Percentiles rank a stretch among this genome's conserved stretches.
Conservation (phyloP, 2,888 invertebrate genomes). For the Microctonus hyperodae region DNA sequence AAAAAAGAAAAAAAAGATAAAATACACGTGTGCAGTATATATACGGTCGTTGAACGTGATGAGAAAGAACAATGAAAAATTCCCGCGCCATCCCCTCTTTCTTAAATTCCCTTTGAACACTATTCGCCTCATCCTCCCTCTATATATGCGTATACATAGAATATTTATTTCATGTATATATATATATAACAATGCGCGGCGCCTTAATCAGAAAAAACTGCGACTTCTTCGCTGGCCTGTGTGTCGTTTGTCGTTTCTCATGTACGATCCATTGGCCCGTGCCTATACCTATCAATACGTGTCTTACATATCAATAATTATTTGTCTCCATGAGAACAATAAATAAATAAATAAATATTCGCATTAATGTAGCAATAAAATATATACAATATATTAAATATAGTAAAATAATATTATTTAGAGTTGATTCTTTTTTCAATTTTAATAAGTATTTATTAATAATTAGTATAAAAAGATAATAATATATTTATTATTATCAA, state of each 20-base stretch:
- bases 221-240: not conserved
- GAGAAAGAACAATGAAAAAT: slow-evolving; percentile 1
- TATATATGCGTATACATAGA: not conserved
- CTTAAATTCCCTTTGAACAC: not conserved
- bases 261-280: slow-evolving; percentile 10
- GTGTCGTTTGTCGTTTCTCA: not conserved
- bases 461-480: too few relatives aligned
- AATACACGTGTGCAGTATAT: not conserved
- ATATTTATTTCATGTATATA: not conserved
- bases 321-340: not conserved
- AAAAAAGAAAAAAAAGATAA: not conserved
- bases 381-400: too few relatives aligned
- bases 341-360: not conserved
- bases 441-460: too few relatives aligned
- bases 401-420: too few relatives aligned
- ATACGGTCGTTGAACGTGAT: slow-evolving; percentile 9
- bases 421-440: too few relatives aligned
- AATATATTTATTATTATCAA: not conserved
- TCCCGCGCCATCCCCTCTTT: not conserved
- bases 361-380: not conserved
- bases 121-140: not conserved
- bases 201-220: slow-evolving; percentile 1
- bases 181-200: not conserved
- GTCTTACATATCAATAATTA: not conserved
- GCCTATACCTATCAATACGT: not conserved